Conservation (phyloP, 2,797 vertebrate species). For the Epinephelus coioides region DNA sequence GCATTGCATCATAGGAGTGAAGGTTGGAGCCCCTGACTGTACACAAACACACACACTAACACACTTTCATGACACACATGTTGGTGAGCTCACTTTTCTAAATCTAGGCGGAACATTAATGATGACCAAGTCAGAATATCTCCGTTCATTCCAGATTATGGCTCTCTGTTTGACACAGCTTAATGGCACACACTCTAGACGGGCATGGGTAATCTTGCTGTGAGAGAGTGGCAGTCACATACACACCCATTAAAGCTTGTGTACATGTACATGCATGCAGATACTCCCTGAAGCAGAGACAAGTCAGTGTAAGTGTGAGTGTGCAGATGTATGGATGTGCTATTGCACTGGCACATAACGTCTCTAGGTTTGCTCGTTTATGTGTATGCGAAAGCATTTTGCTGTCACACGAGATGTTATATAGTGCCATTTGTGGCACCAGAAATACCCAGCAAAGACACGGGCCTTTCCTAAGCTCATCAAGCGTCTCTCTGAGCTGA, state of each 20-base stretch:
- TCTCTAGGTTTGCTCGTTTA: conserved; percentile 12
- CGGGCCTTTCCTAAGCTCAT: conserved; percentile 51
- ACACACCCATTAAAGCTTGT: conserved; percentile 1
- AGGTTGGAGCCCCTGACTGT: background rate
- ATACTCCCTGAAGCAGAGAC: conserved; percentile 24
- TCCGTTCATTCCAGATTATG: conserved; percentile 76
- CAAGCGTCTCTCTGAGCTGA: conserved; percentile 55
- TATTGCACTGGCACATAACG: conserved; percentile 27
- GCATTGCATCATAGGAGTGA: conserved; percentile 8
- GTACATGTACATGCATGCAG: background rate
- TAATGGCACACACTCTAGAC: conserved; percentile 70
- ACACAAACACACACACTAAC: background rate
- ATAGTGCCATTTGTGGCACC: conserved; percentile 61
- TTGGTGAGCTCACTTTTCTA: conserved; percentile 7
- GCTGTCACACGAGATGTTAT: conserved; percentile 40
- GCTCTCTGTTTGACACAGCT: conserved; percentile 67
- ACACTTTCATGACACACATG: background rate
- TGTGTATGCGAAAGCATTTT: conserved; percentile 10
- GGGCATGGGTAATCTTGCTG: conserved; percentile 65
- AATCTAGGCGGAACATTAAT: conserved; percentile 56
- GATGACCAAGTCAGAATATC: conserved; percentile 70
- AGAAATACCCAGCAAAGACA: conserved; percentile 47
- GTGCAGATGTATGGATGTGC: conserved; percentile 14
- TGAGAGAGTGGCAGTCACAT: conserved; percentile 38
- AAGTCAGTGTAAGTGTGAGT: conserved; percentile 41